These are phyloP conservation scores for Chironomus tepperi DNA, from an alignment of 1,140 invertebrate species.

Conservation along the genomic window DNA sequence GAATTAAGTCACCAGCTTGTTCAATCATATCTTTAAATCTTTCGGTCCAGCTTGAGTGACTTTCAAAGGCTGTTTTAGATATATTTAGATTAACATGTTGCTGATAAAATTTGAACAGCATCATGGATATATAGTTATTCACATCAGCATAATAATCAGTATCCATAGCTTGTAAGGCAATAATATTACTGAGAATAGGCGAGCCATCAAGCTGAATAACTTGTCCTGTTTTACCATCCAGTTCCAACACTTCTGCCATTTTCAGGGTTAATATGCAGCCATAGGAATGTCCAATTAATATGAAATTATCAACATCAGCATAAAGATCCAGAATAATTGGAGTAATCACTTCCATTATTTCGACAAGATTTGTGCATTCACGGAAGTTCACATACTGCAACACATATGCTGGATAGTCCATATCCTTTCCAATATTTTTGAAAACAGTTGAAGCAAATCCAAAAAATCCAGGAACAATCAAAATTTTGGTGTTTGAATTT, in stretches of 20 bases:
- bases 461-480: slow-evolving; percentile 71
- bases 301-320: slow-evolving; percentile 34
- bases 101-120: slow-evolving; percentile 44
- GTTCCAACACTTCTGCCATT: slow-evolving; percentile 37
- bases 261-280: slow-evolving; percentile 41
- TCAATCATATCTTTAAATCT: slow-evolving; percentile 34
- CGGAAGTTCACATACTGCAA: slow-evolving; percentile 33
- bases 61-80: not conserved
- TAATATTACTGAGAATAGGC: slow-evolving; percentile 37
- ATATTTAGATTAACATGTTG: slow-evolving; percentile 35
- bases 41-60: slow-evolving; percentile 28
- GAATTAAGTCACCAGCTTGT: slow-evolving; percentile 34
- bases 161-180: slow-evolving; percentile 32
- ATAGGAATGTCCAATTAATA: slow-evolving; percentile 41
- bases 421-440: slow-evolving; percentile 31
- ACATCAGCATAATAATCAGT: slow-evolving; percentile 42
- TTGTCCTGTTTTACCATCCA: slow-evolving; percentile 34
- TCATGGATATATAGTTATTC: slow-evolving; percentile 47
- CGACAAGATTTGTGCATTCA: not conserved
- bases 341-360: not conserved
- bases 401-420: slow-evolving; percentile 31
- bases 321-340: not conserved
- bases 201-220: slow-evolving; percentile 41
- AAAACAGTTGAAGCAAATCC: slow-evolving; percentile 48
- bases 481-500: slow-evolving; percentile 46